Conservation (phyloP, 2,888 invertebrate species). For the Drosophila testacea region DNA sequence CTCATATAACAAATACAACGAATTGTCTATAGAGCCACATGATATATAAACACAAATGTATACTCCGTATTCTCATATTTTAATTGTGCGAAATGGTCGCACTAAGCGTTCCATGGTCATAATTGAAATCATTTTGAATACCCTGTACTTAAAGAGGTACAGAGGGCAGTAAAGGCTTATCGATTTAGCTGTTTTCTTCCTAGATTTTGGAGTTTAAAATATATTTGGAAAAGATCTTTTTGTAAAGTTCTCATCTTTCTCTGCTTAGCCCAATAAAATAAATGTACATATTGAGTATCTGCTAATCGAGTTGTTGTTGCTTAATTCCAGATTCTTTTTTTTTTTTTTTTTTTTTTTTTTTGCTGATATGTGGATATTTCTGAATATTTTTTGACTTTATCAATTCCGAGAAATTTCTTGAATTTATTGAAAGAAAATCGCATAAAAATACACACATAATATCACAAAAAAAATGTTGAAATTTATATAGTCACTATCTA, state of each 20-base stretch:
- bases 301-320: not conserved
- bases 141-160: not conserved
- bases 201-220: not conserved
- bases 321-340: too few species aligned
- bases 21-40: conserved; percentile 15
- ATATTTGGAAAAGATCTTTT: not conserved
- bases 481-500: conserved; percentile 12
- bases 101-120: conserved; percentile 44
- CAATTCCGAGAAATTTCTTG: conserved; percentile 30
- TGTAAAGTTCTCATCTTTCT: not conserved
- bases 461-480: conserved; percentile 1
- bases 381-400: conserved; percentile 18
- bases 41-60: conserved; percentile 17
- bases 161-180: not conserved
- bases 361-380: conserved; percentile 7
- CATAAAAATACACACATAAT: not conserved
- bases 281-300: not conserved
- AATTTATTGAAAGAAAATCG: not conserved
- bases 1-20: conserved; percentile 8
- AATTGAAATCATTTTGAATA: conserved; percentile 18
- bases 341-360: too few species aligned
- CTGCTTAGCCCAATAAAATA: not conserved
- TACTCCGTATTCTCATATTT: conserved; percentile 22
- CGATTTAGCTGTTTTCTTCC: not conserved
- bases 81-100: conserved; percentile 41